Evolutionary conservation across 2,113 vertebrate species (phyloP).

Genomic region (Nothoprocta pentlandii): DNA sequence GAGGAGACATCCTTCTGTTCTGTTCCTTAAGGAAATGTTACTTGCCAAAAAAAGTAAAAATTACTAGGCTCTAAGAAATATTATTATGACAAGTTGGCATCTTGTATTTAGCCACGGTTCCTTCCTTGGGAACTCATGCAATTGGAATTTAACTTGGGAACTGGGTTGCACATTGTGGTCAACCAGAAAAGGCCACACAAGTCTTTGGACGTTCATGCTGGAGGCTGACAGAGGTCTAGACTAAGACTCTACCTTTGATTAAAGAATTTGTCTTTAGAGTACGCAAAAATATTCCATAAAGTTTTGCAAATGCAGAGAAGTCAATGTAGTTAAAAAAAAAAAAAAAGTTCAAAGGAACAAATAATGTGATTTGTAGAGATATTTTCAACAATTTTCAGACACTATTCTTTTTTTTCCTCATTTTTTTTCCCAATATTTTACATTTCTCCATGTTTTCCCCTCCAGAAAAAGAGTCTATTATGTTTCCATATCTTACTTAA

Average conservation of each 20-base stretch:
- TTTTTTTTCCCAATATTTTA: neutral
- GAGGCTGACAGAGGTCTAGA: neutral
- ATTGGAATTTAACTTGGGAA: neutral
- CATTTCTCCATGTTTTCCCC: neutral
- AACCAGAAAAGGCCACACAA: constrained; percentile 8
- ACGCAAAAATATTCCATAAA: neutral
- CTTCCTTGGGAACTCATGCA: neutral
- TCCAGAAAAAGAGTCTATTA: neutral
- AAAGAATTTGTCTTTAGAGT: neutral
- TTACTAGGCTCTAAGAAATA: constrained; percentile 31
- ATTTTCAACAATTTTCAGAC: neutral
- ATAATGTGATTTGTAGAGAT: neutral
- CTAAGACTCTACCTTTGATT: neutral
- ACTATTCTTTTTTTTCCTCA: neutral
- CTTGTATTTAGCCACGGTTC: constrained; percentile 20
- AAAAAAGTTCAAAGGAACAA: neutral
- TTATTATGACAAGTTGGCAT: constrained; percentile 49
- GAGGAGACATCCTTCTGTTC: constrained; percentile 33
- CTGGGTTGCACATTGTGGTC: neutral
- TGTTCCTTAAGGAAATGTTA: constrained; percentile 45
- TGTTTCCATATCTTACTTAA: neutral
- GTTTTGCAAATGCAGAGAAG: neutral
- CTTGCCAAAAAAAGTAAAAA: constrained; percentile 48
- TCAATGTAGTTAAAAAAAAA: neutral
- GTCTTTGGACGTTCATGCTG: neutral